Base-by-base conservation (phyloP, 2,113 vertebrate genomes). In the Istiophorus platypterus region DNA sequence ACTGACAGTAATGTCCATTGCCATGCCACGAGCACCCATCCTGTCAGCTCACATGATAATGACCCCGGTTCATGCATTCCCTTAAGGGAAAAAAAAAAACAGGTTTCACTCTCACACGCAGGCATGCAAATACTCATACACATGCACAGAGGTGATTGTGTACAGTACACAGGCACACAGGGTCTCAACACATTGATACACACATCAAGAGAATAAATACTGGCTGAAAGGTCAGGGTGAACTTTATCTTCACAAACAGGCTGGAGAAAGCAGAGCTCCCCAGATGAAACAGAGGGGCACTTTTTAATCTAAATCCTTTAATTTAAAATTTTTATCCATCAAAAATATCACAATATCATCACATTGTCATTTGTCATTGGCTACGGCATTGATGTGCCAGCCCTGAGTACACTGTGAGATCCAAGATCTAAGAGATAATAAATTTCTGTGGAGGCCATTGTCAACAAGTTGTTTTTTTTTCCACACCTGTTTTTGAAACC, bases 211-310 rank as follows among this genome's bases (percentile, higher is more conserved):
- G 93, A 91, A 93, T 91, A 91, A 93, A 94, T 92, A 92, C 89
- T 88, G 81, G 72, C 82, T 81, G 88, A 95, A 93, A 95, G 92
- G 93, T 94, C 93, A 91, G 89, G 79, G 71, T 95, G 88, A 92
- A 69, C 79, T 95, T 95, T 94, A 95, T 94, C 94, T 95, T 93
- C 87, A 92, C 89, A 93, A 92, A 92, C 80, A 93, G 88, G 86
- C 90, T 89, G 72, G 82, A 91, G 93, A 90, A 90, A 89, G 90
- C 88, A 71, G 57, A 86, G 90, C 91, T 82, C 69, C 74, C 76
- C 84, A 89, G 87, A 93, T 95, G 91, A 94, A 88, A 93, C 86
- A 89, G 66, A 42, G 76, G 69, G 78, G 61, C 78, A 70, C 58
- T 89, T 89, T 89, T 90, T 80, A 85, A 92, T 90, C 82, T 54